Evolutionary conservation across 2,113 vertebrate genomes (phyloP), one percentile per base, ranked within the genome.

Genomic region (Rhinolophus sinicus): DNA sequence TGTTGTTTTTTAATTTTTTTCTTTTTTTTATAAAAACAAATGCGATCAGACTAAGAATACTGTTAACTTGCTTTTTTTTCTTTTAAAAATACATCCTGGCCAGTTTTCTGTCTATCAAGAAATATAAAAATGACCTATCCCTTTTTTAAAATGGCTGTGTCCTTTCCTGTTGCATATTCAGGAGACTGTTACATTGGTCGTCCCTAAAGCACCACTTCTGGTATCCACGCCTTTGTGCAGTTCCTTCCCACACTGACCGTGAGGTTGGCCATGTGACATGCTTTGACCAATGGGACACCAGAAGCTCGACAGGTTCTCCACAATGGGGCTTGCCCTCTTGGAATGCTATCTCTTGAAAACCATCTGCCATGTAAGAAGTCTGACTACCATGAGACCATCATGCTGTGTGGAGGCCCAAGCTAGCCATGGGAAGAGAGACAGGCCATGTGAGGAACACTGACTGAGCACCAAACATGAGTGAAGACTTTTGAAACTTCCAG

Each of bases 61-160:
- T 72, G 4, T 72, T 80, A 72, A 88, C 40, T 40, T 80, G 8
- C 24, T 64, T 12, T 50, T 77, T 87, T 77, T 87, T 30, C 24
- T 52, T 56, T 90, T 58, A 58, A 58, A 64, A 82, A 81, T 65
- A 83, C 58, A 88, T 47, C 38, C 52, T 75, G 26, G 52, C 47
- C 2, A 22, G 4, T 72, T 67, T 90, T 67, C 47, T 50, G 11
- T 81, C 35, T 44, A 47, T 56, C n/a, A 73, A 60, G 56, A 73
- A 84, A 67, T 54, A 67, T 35, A n/a, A 50, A 92, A 78, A 88
- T 35, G 40, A 69, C 5, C 16, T 2, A 30, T 60, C 28, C 1
- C 26, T 33, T 35, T 28, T 10, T 52, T 14, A 24, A 15, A 86
- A 80, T 38, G 11, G 6, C 19, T 21, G 18, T 60, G 4, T 30